Evolutionary conservation across 2,888 invertebrate species (phyloP), one percentile per base, ranked within the genome.

Genomic region (Odiellus spinosus): DNA sequence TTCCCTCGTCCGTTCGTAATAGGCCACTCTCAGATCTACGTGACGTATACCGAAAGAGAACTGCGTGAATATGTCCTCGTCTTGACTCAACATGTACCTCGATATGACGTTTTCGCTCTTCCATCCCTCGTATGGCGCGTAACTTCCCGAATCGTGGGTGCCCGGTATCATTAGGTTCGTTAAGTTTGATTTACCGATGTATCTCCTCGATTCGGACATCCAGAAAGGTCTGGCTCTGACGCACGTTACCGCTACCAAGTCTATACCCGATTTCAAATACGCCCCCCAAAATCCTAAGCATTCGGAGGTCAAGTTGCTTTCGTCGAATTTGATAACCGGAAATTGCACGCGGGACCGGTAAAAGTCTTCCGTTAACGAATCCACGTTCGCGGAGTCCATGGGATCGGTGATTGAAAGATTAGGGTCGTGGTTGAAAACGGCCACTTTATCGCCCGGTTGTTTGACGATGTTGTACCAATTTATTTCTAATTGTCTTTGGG

Each of bases 221-320:
- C 87, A 87, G 19, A 79, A 81, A 0, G 86, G 85, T 61, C 80
- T 78, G 52, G 83, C 81, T 61, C 77, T 78, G 19, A 87, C 66
- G 60, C 86, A 86, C 57, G 78, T 66, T 26, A 26, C 26, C 20
- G 60, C 63, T 36, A 64, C 61, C 26, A 68, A 53, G 18, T 70
- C 49, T 40, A 44, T 44, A 40, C 53, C 51, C 3, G 41, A 40
- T 21, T 47, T 45, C 1, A 53, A 42, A 45, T 55, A 56, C 3
- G 52, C 56, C 10, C 50, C 51, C 52, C 55, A 58, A 42, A 46
- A 50, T 1, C 55, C 57, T 18, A 57, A 45, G 18, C 59, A 59
- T 4, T 48, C 34, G 2, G 39, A 11, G 5, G 17, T 8, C 1
- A 50, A 11, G 14, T 15, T 35, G 1, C 15, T 47, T 14, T 48